Evolutionary conservation across 1,140 invertebrate species (phyloP), one percentile per base, ranked within the genome.

Genomic region (Saccostrea cuccullata): DNA sequence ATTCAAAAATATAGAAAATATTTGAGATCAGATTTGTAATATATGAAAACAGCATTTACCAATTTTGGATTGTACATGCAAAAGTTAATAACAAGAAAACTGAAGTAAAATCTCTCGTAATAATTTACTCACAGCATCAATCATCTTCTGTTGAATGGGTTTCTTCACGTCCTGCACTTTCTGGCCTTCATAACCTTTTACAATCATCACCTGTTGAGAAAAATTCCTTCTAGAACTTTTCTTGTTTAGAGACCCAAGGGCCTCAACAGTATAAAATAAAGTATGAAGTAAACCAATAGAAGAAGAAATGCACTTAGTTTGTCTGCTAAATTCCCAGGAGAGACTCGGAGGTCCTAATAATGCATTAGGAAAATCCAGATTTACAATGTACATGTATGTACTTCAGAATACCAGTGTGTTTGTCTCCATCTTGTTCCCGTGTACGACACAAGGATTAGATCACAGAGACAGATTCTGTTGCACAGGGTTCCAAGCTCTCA

Each of bases 161-260:
- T 99, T 99, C 93, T 99, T 99, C 0, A 99, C 96, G 94, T 99
- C 98, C 94, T 98, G 98, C 40, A 99, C 97, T 94, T 98, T 99
- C 91, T 97, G 97, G 0, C 99, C 99, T 92, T 97, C 97, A 93
- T 97, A 97, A 92, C 97, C 97, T 6, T 98, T 98, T 88, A 99
- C 97, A 40, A 98, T 90, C 95, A 99, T 96, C 0, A 98, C 94
- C 96, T 96, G 87, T 11, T 86, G 64, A 56, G 47, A 73, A 83
- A 82, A 47, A 47, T 36, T 36, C 30, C 30, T 36, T 36, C 30
- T 36, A 36, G 30, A 36, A 36, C 30, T 36, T 36, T 36, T 36
- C 30, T 36, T 36, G 30, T 36, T 36, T 36, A 36, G 30, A 36
- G 30, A 36, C 30, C 30, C 30, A 36, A 36, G 30, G 30, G 30